phyloP scores from a whole-genome alignment of 2,888 invertebrate genomes.

The Trichacis sp. region DNA sequence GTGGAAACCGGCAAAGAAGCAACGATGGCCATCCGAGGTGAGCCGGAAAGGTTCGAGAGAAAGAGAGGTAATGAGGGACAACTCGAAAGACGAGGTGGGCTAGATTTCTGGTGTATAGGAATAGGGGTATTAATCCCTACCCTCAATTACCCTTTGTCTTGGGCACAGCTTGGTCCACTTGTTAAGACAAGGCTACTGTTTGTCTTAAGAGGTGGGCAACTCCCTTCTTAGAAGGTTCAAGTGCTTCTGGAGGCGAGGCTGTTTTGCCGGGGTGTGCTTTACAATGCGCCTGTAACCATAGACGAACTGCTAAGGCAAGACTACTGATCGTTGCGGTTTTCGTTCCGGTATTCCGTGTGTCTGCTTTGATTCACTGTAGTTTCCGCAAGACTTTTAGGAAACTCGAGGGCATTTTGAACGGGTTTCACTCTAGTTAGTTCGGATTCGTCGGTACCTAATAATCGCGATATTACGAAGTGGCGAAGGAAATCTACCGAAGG shows the following conservation, averaged over 20 bases:
- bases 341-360: conserved; percentile 46
- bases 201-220: conserved; percentile 66
- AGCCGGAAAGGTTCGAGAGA: conserved; percentile 25
- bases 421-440: conserved; percentile 3
- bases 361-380: conserved; percentile 38
- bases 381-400: conserved; percentile 31
- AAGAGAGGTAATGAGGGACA: conserved; percentile 48
- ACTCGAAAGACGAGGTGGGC: conserved; percentile 55
- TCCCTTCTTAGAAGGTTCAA: conserved; percentile 41
- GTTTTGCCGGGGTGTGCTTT: conserved; percentile 64
- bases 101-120: conserved; percentile 67
- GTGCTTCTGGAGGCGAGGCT: conserved; percentile 54
- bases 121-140: conserved; percentile 70
- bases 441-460: neutral
- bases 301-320: conserved; percentile 66
- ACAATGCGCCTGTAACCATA: conserved; percentile 67
- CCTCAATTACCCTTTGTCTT: conserved; percentile 70
- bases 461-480: conserved; percentile 18
- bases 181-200: conserved; percentile 70
- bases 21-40: neutral
- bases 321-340: conserved; percentile 68
- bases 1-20: no score
- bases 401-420: conserved; percentile 35
- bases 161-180: conserved; percentile 70
- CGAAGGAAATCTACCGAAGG: conserved; percentile 20